A percentile compares a stretch with the other conserved stretches of the same genome.
Evolutionary conservation across 2,797 vertebrate species (phyloP).

Genomic region (Tympanoctomys barrerae): DNA sequence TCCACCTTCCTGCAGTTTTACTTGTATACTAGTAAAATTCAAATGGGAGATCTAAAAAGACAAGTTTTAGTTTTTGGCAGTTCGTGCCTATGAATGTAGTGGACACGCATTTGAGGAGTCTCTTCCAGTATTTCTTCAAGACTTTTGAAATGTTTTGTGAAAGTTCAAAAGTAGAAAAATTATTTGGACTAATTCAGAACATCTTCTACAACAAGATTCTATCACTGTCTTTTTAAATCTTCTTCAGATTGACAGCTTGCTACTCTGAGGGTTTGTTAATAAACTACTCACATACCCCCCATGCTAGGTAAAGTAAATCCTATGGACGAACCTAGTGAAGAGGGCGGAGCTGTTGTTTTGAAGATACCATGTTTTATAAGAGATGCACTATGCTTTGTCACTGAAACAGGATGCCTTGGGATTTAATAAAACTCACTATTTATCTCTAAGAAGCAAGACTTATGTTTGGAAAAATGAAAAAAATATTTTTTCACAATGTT

Average conservation of each 20-base stretch:
- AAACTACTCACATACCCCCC: neutral
- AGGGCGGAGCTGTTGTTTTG: neutral
- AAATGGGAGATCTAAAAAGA: neutral
- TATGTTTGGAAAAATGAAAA: neutral
- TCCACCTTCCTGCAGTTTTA: neutral
- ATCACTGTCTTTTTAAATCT: neutral
- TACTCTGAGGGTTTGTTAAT: neutral
- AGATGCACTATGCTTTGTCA: neutral
- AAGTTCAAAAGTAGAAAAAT: conserved; percentile 1
- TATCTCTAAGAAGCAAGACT: neutral
- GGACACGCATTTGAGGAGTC: neutral
- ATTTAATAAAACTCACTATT: neutral
- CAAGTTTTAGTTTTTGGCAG: neutral
- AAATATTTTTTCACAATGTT: neutral
- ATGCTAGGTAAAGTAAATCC: neutral
- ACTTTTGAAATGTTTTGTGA: neutral
- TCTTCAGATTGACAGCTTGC: neutral
- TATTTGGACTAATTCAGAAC: neutral
- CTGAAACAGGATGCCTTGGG: neutral
- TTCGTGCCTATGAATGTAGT: neutral
- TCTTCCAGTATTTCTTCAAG: conserved; percentile 6
- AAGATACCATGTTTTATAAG: neutral
- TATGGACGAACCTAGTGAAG: neutral
- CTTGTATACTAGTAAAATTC: neutral
- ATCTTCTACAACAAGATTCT: neutral